Percentiles rank a stretch among this genome's conserved stretches.
Evolutionary conservation across 2,797 vertebrate genomes (phyloP).

Genomic region (Syncerus caffer): DNA sequence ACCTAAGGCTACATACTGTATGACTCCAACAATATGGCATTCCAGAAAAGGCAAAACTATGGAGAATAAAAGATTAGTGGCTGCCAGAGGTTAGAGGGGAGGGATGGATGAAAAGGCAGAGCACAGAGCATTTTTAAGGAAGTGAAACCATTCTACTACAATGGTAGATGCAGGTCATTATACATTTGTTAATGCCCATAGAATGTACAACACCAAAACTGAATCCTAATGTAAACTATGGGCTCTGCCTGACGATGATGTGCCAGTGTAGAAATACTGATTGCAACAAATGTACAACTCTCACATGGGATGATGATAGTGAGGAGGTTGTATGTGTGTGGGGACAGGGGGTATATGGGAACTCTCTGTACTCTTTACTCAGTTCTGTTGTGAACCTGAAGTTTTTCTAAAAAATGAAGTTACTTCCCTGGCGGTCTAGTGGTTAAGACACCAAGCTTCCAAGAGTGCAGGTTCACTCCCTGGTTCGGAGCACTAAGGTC

Average conservation of each 20-base stretch:
- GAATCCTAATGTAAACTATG: background rate
- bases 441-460: background rate
- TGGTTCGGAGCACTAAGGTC: background rate
- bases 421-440: background rate
- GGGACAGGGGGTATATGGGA: rapidly evolving
- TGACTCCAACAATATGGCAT: background rate
- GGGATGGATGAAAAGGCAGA: background rate
- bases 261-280: background rate
- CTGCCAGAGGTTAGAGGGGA: background rate
- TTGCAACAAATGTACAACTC: background rate
- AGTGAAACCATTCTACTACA: background rate
- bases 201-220: background rate
- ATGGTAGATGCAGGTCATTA: background rate
- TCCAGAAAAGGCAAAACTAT: background rate
- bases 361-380: background rate
- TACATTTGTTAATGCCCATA: background rate
- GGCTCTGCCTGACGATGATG: background rate
- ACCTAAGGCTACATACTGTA: background rate
- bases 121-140: background rate
- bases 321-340: background rate
- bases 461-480: background rate
- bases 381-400: background rate
- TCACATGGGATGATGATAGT: background rate
- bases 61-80: background rate
- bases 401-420: background rate